These are phyloP conservation scores for Jacana jacana DNA, from an alignment of 2,113 vertebrate species.

Conservation along the genomic window DNA sequence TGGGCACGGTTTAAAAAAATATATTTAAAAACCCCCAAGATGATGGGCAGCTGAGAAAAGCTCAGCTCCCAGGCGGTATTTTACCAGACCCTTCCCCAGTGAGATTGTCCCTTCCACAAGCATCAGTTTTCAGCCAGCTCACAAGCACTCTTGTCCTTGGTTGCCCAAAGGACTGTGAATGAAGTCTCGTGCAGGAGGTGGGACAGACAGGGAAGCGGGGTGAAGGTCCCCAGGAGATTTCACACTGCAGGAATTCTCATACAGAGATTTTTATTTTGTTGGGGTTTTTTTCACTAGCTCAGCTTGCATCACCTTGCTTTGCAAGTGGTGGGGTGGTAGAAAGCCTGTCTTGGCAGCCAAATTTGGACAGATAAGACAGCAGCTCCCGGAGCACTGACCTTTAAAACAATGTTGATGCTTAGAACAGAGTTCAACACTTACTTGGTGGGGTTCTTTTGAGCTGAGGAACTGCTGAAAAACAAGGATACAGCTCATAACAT, in stretches of 20 bases:
- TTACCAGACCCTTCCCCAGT: neutral
- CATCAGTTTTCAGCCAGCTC: neutral
- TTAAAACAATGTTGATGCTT: neutral
- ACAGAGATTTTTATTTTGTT: neutral
- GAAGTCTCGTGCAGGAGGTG: neutral
- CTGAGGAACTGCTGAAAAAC: neutral
- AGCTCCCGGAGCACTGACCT: neutral
- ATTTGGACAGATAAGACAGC: neutral
- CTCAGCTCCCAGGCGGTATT: neutral
- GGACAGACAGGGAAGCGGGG: fast-evolving
- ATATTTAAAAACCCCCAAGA: neutral
- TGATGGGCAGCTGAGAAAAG: neutral
- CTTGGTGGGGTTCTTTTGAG: neutral
- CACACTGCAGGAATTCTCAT: neutral
- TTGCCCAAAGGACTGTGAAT: neutral
- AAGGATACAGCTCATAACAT: slow-evolving; percentile 30
- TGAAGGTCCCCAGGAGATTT: neutral
- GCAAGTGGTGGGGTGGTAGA: neutral
- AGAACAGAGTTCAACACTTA: slow-evolving; percentile 5
- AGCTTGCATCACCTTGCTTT: neutral
- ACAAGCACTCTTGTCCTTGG: neutral
- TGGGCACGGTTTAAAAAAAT: neutral
- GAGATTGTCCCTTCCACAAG: neutral
- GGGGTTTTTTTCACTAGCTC: neutral
- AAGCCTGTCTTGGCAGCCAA: neutral